Evolutionary conservation across 2,113 vertebrate species (phyloP).

Genomic region (Antechinus stuartii): DNA sequence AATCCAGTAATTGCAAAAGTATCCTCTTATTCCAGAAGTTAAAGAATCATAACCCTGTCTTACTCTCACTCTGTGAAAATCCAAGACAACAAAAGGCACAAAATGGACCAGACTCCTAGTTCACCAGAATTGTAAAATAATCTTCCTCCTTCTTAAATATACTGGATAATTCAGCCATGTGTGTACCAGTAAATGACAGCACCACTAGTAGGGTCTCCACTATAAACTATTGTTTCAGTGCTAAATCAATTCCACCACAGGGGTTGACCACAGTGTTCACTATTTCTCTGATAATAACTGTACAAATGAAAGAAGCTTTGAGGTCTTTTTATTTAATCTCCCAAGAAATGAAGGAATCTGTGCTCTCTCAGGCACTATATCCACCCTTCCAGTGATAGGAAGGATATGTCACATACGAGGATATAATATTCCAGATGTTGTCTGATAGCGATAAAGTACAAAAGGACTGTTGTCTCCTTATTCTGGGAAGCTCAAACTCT

Average conservation of each 20-base stretch:
- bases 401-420: neutral
- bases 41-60: neutral
- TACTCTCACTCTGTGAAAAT: neutral
- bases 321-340: neutral
- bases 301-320: neutral
- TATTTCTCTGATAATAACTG: neutral
- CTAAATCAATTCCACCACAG: neutral
- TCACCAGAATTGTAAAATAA: neutral
- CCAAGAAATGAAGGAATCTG: neutral
- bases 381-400: neutral
- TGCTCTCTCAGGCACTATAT: neutral
- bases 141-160: neutral
- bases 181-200: neutral
- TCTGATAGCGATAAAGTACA: neutral
- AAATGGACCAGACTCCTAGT: neutral
- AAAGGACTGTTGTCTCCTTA: neutral
- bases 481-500: neutral
- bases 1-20: neutral
- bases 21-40: neutral
- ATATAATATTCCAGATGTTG: neutral
- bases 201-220: neutral
- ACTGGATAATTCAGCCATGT: neutral
- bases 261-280: neutral
- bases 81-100: neutral
- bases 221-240: neutral